Evolutionary conservation across 2,113 vertebrate species (phyloP), one percentile per base, ranked within the genome.

Genomic region (Ranitomeya imitator): DNA sequence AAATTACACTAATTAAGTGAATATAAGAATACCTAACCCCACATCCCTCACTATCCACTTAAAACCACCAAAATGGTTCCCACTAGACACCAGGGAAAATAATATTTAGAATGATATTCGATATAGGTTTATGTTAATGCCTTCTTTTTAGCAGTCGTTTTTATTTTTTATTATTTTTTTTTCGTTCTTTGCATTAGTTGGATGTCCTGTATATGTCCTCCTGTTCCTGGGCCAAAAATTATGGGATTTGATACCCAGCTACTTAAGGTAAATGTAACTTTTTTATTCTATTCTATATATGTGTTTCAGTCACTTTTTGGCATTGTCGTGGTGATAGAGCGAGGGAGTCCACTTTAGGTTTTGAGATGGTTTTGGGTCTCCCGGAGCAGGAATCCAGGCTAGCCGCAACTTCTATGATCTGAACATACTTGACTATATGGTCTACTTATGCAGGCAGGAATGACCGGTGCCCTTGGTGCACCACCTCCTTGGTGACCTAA

Each of bases 191-290:
- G 4, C 90, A 94, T 71, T 51, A 99, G 98, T 91, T 94, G 99
- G 94, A 93, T 97, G 92, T 93, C 94, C 79, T 97, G 93, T 86
- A 93, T 99, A 85, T 92, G 99, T 73, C 98, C 98, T 9, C 98
- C 98, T 15, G 95, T 99, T 90, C 98, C 97, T 0, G 97, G 97
- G 88, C 98, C 98, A 1, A 99, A 98, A 93, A 99, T 99, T 91
- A 98, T 95, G 94, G 98, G 98, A 92, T 96, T 99, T 92, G 98
- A 99, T 92, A 92, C 95, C 52, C 95, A 97, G 86, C 94, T 97
- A 31, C 92, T 99, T 12, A 97, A 99, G 96, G 98, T 98, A 94
- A 94, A 91, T 83, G 18, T 23, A 63, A 4, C 5, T 85, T 57
- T 85, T 52, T 45, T 37, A 74, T 15, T 1, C 14, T 74, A 69